Base-by-base conservation (phyloP, 2,113 vertebrate species). In the Megaceryle torquata region DNA sequence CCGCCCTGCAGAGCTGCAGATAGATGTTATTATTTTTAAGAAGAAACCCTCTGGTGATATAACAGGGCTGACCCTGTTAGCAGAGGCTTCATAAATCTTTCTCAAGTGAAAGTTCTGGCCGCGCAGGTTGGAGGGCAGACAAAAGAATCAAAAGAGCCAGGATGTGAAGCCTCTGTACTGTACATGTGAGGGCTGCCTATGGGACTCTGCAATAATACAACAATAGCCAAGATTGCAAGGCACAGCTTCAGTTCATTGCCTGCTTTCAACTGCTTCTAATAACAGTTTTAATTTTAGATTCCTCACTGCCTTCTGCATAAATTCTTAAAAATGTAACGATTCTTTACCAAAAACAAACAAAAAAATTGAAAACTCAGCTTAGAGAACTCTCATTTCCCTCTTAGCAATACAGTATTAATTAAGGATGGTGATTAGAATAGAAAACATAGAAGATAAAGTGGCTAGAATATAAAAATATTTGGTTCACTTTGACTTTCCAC, bases 1-100 rank as follows among this genome's bases (percentile, higher is more conserved):
- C 78, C 53, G 97, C 97, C 97, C 98, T 90, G 91, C 97, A 59
- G 98, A 98, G 97, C 91, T 82, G 81, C 43, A 85, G 98, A 98
- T 97, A 98, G 98, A 99, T 98, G 98, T 99, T 99, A 97, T 98
- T 99, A 98, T 99, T 99, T 98, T 99, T 98, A 98, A 98, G 97
- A 98, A 98, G 97, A 82, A 98, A 96, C 97, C 97, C 98, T 99
- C 98, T 98, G 98, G 97, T 98, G 98, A 98, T 98, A 98, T 97
- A 98, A 98, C 97, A 97, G 97, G 97, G 94, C 96, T 98, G 98
- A 98, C 98, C 98, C 96, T 95, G 97, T 97, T 97, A 97, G 96
- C 78, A 28, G 95, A 97, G 97, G 97, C 98, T 98, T 97, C 98
- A 99, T 99, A 99, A 99, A 99, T 99, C 99, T 99, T 98, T 96